Evolutionary conservation across 2,797 vertebrate genomes (phyloP), one percentile per base, ranked within the genome.

Genomic region (Leuciscus waleckii): DNA sequence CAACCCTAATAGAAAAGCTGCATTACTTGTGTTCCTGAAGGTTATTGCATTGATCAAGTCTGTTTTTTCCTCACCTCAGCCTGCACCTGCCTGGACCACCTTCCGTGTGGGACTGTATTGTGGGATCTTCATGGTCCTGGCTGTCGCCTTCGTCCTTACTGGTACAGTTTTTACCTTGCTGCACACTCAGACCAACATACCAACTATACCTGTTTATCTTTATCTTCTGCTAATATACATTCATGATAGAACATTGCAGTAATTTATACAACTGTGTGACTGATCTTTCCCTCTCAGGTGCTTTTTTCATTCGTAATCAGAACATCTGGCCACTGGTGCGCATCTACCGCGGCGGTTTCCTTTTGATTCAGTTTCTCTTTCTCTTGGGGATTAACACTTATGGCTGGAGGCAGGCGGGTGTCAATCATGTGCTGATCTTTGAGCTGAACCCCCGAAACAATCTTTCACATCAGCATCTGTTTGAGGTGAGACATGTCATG

Each of bases 321-420:
- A 87, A 89, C 80, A 81, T 83, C 68, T 79, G 98, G 98, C 97
- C 98, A 6, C 95, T 99, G 93, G 95, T 99, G 93, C 95, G 98
- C 88, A 98, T 99, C 93, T 99, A 99, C 96, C 96, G 98, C 83
- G 98, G 98, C 89, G 98, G 98, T 86, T 99, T 99, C 95, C 96
- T 99, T 90, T 93, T 99, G 87, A 97, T 99, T 92, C 96, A 99
- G 93, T 99, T 99, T 93, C 97, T 99, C 92, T 99, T 99, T 94
- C 96, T 99, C 79, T 93, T 99, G 93, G 98, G 98, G 86, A 99
- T 99, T 94, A 99, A 99, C 95, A 99, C 98, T 0, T 99, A 99
- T 0, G 98, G 98, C 89, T 99, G 98, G 98, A 97, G 98, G 90
- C 98, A 99, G 92, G 98, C 98, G 43, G 98, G 98, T 85, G 98